Percentiles rank a stretch among this genome's conserved stretches.
Conservation (phyloP, 2,888 invertebrate species). For the Lucinisca nassula region DNA sequence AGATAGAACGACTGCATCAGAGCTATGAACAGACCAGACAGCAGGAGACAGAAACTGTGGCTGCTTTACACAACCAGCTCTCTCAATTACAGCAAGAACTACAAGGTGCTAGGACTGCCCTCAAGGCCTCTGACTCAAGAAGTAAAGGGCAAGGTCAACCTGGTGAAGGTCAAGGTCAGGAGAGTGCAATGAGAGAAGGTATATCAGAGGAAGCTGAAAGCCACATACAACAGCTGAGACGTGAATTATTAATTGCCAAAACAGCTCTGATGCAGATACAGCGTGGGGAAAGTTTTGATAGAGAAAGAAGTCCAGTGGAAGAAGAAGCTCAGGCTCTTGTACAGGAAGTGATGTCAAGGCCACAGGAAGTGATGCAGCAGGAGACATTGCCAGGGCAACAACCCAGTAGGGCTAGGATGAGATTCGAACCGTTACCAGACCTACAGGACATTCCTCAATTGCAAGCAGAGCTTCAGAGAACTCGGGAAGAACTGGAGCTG, state of each 20-base stretch:
- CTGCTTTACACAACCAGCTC: slow-evolving; percentile 57
- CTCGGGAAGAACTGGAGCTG: slow-evolving; percentile 71
- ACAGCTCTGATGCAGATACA: slow-evolving; percentile 75
- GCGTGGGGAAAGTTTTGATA: slow-evolving; percentile 54
- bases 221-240: slow-evolving; percentile 76
- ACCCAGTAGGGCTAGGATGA: neutral
- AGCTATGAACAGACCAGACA: slow-evolving; percentile 51
- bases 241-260: slow-evolving; percentile 78
- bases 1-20: slow-evolving; percentile 65
- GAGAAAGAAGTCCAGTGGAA: slow-evolving; percentile 25
- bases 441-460: slow-evolving; percentile 58
- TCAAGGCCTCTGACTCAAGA: slow-evolving; percentile 10
- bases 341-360: slow-evolving; percentile 26
- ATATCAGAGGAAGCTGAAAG: slow-evolving; percentile 74
- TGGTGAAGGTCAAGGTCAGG: slow-evolving; percentile 27
- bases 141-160: slow-evolving; percentile 8
- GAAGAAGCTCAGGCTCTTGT: slow-evolving; percentile 15
- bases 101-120: slow-evolving; percentile 22
- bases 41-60: slow-evolving; percentile 62
- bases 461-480: slow-evolving; percentile 58
- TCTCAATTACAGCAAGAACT: slow-evolving; percentile 60
- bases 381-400: slow-evolving; percentile 1
- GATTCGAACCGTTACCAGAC: slow-evolving; percentile 44
- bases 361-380: neutral
- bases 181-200: neutral